Evolutionary conservation across 2,797 vertebrate genomes (phyloP).

Genomic region (Carapus acus): DNA sequence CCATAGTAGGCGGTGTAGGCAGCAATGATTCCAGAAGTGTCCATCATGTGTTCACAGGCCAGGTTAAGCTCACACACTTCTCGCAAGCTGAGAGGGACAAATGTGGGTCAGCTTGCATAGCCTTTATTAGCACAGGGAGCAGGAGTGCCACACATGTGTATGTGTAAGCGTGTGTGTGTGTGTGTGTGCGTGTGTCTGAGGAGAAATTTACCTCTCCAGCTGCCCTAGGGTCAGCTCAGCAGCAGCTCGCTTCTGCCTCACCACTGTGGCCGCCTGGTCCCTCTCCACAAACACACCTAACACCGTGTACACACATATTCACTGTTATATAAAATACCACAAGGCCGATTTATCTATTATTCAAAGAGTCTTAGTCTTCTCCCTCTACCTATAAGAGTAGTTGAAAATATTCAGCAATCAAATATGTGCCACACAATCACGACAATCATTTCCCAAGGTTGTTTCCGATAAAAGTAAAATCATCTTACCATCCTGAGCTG

Average conservation of each 20-base stretch:
- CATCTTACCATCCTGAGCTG: constrained; percentile 54
- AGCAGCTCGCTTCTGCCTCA: constrained; percentile 65
- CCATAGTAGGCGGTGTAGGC: constrained; percentile 78
- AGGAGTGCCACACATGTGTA: too few relatives aligned
- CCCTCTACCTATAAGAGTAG: too few relatives aligned
- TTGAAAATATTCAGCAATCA: too few relatives aligned
- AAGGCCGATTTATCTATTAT: too few relatives aligned
- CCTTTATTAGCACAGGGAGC: too few relatives aligned
- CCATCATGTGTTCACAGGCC: constrained; percentile 75
- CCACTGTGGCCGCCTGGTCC: constrained; percentile 53
- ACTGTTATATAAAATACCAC: too few relatives aligned
- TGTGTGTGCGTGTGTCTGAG: not conserved
- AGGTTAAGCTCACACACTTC: constrained; percentile 78
- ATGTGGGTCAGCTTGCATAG: too few relatives aligned
- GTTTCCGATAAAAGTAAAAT: too few relatives aligned
- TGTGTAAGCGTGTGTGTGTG: too few relatives aligned
- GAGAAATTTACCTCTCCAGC: constrained; percentile 59
- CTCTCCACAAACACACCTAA: constrained; percentile 62
- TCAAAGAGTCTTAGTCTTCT: too few relatives aligned
- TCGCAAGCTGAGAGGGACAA: constrained; percentile 54
- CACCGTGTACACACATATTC: constrained; percentile 3
- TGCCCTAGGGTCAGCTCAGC: constrained; percentile 47
- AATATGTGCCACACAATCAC: too few relatives aligned
- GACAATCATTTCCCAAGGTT: too few relatives aligned
- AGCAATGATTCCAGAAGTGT: constrained; percentile 72